Evolutionary conservation across 1,140 invertebrate species (phyloP).

Genomic region (Eurosta solidaginis): DNA sequence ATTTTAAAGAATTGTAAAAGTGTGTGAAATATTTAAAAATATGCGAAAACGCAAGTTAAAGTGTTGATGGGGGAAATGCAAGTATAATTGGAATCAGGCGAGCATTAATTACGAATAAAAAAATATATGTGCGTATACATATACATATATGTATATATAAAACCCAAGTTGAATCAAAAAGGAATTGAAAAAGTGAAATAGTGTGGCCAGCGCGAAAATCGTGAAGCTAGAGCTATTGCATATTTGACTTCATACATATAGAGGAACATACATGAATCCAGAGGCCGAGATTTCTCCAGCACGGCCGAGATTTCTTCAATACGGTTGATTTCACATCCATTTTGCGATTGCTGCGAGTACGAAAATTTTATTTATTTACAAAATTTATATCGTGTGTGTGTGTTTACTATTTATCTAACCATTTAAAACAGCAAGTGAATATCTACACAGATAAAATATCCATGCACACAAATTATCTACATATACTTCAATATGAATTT

Average conservation of each 20-base stretch:
- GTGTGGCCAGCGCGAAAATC: conserved; percentile 25
- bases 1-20: neutral
- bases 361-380: neutral
- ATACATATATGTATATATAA: too few relatives aligned
- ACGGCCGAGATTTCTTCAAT: neutral
- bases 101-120: conserved; percentile 25
- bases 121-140: too few relatives aligned
- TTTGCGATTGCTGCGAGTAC: neutral
- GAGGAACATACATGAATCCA: too few relatives aligned
- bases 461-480: neutral
- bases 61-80: neutral
- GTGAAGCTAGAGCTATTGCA: conserved; percentile 11
- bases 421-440: too few relatives aligned
- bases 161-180: conserved; percentile 17
- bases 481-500: neutral
- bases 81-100: conserved; percentile 1
- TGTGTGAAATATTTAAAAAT: neutral
- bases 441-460: too few relatives aligned
- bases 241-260: neutral
- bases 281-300: too few relatives aligned
- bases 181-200: conserved; percentile 27
- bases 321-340: neutral
- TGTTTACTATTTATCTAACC: neutral
- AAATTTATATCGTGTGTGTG: neutral
- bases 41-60: conserved; percentile 20